Evolutionary conservation across 2,888 invertebrate species (phyloP), one percentile per base, ranked within the genome.

Genomic region (Lordiphosa fenestrarum): DNA sequence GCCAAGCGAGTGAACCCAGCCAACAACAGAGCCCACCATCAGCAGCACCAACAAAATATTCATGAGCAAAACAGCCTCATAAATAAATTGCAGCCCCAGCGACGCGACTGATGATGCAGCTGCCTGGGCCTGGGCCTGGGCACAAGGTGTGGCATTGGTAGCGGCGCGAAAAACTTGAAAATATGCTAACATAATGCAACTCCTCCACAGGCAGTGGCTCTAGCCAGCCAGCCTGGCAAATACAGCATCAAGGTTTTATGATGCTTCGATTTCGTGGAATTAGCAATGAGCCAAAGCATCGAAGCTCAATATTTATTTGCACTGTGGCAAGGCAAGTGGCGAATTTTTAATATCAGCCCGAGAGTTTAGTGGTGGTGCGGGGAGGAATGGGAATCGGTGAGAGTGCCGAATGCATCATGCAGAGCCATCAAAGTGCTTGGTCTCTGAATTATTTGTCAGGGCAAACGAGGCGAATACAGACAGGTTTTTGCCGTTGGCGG

Each of bases 181-280:
- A 75, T 73, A 73, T 73, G 73, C 76, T 75, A 72, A 72, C 75
- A 72, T 66, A 75, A 73, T 72, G 69, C 72, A 73, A 54, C 35
- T 39, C 47, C 54, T 39, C 64, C 53, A 42, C 47, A 47, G 47
- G 52, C n/a, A 19, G 4, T 15, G n/a, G 51, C 33, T 39, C 39
- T 33, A 46, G 48, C 39, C 60, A 42, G 46, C 19, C 21, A 21
- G 15, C 15, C 21, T 15, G 53, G 36, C 58, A 67, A 55, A 65
- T 51, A 61, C 66, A 59, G 66, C 67, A 74, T 71, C 66, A 69
- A 71, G 75, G 69, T 86, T 86, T 86, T 83, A 86, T 83, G 85
- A 76, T 73, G 70, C 72, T 82, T 84, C 83, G 83, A 84, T 83
- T 86, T 82, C 85, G 84, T 85, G 85, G 84, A 82, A 86, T 86